phyloP scores from a whole-genome alignment of 2,888 invertebrate species.

The Pandemis cinnamomeana region DNA sequence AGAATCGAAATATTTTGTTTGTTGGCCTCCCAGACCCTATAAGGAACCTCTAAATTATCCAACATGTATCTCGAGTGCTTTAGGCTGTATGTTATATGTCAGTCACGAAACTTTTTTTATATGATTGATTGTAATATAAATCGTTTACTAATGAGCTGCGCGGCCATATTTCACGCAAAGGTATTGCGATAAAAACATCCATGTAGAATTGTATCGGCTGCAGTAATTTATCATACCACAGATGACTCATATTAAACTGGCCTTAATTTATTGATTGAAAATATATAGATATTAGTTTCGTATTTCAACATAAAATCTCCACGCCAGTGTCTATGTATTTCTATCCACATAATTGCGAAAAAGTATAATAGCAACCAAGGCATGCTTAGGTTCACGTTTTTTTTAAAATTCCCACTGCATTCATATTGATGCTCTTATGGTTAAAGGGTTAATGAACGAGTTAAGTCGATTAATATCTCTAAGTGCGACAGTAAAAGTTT shows the following conservation, averaged over 20 bases:
- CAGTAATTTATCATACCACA: background rate
- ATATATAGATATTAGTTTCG: too few relatives aligned
- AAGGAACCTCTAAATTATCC: background rate
- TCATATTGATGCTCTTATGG: background rate
- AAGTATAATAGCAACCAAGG: too few relatives aligned
- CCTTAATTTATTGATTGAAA: background rate
- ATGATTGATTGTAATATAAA: constrained; percentile 3
- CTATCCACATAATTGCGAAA: too few relatives aligned
- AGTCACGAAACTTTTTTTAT: background rate
- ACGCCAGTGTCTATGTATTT: too few relatives aligned
- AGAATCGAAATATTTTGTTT: too few relatives aligned
- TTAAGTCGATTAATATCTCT: background rate
- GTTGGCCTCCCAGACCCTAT: background rate
- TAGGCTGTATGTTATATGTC: background rate
- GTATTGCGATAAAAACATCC: background rate
- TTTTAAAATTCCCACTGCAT: background rate
- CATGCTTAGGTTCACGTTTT: too few relatives aligned
- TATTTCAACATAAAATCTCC: too few relatives aligned
- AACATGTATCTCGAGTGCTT: background rate
- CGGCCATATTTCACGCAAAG: background rate
- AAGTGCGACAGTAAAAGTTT: constrained; percentile 1
- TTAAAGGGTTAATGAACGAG: background rate
- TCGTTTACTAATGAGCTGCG: background rate
- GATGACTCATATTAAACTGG: background rate
- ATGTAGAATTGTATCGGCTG: background rate